Evolutionary conservation across 2,888 invertebrate species (phyloP), one percentile per base, ranked within the genome.

Genomic region (Aporophyla nigra): DNA sequence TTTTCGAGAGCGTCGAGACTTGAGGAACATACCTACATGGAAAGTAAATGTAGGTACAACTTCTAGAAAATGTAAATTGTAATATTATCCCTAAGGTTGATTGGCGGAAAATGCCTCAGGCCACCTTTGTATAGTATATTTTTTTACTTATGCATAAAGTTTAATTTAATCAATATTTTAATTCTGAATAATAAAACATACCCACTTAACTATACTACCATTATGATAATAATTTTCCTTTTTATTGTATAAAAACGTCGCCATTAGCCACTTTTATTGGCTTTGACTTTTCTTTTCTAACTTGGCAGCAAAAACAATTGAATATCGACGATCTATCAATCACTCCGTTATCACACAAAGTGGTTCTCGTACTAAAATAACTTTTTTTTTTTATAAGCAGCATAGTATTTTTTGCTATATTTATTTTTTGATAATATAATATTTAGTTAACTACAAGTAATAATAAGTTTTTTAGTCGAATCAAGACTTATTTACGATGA

Each of bases 291-390:
- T 33, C 16, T 69, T 69, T 59, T 61, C 2, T 27, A 69, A 62
- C 67, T 76, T 72, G 69, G 59, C 72, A 69, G 65, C 49, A 83
- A 72, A 71, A 53, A 56, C 83, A 77, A 82, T 59, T 59, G 65
- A 61, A 51, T 69, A 82, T 77, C 69, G 54, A 76, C 58, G 40
- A 62, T 70, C 54, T 66, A 82, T 76, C 76, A 80, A 74, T 74
- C 81, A 68, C 40, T 21, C 54, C 2, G 59, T 49, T 40, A 67
- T 69, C 78, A 72, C 65, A 53, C 33, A 61, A 54, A 71, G 27
- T 54, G 56, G 27, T 46, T 59, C 33, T 24, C 27, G 19, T 61
- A 54, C 71, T 46, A 76, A 62, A 61, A n/a, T 59, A 0, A 33
- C 9, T 33, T 33, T 33, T 33, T 54, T 43, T 59, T 53, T 19